These are phyloP conservation scores for Scolopax mira DNA, from an alignment of 2,113 vertebrate species.

Conservation along the genomic window DNA sequence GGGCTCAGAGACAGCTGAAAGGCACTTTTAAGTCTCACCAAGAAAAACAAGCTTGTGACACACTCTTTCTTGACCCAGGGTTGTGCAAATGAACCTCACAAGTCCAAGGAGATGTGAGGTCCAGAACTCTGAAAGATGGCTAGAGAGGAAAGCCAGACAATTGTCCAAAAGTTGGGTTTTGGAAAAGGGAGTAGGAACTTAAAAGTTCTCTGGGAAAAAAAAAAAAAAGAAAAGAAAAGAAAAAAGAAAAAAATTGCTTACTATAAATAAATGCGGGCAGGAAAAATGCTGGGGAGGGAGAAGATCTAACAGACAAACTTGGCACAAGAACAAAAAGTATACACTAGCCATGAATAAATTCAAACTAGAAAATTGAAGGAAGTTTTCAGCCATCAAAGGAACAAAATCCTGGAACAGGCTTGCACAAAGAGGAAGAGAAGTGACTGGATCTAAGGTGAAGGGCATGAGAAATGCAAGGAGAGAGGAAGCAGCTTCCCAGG, in stretches of 20 bases:
- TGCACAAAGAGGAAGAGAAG: neutral
- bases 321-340: constrained; percentile 42
- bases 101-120: neutral
- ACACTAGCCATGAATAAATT: constrained; percentile 32
- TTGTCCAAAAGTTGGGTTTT: neutral
- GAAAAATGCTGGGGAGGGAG: constrained; percentile 24
- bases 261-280: constrained; percentile 42
- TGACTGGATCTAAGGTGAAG: neutral
- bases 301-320: constrained; percentile 48
- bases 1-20: neutral
- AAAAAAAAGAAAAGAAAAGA: too few species aligned
- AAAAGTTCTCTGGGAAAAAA: neutral
- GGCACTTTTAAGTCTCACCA: neutral
- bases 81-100: neutral
- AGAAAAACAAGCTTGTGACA: neutral
- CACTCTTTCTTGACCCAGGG: neutral
- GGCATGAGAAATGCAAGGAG: neutral
- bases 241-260: neutral
- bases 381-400: constrained; percentile 15
- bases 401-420: neutral
- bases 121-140: neutral
- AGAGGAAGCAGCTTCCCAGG: neutral
- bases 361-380: neutral
- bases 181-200: neutral
- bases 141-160: neutral